Evolutionary conservation across 1,140 invertebrate genomes (phyloP).

Genomic region (Drosophila lacteicornis): DNA sequence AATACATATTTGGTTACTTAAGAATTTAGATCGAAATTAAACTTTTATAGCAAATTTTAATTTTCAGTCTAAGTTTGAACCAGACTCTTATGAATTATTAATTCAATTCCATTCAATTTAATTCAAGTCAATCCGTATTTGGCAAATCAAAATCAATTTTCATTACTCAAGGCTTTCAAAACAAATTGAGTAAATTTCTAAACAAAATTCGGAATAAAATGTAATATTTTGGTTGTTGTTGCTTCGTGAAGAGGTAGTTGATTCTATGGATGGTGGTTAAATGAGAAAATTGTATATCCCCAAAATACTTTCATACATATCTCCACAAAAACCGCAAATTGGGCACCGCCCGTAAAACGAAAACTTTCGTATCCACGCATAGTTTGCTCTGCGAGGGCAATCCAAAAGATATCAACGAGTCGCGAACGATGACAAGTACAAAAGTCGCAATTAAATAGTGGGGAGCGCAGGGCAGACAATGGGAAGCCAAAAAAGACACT

Average conservation of each 20-base stretch:
- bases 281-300: background rate
- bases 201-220: background rate
- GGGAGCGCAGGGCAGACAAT: slow-evolving; percentile 56
- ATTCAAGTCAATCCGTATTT: background rate
- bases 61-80: background rate
- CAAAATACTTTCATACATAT: background rate
- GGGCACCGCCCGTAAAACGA: background rate
- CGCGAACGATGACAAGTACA: slow-evolving; percentile 38
- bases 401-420: slow-evolving; percentile 36
- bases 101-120: background rate
- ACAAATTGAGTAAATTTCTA: background rate
- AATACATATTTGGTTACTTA: too few species aligned
- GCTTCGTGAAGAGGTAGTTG: too few species aligned
- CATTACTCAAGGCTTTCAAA: background rate
- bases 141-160: background rate
- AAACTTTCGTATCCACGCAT: slow-evolving; percentile 40
- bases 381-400: slow-evolving; percentile 5
- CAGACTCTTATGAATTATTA: background rate
- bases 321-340: slow-evolving; percentile 23
- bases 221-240: background rate
- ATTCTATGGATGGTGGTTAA: background rate
- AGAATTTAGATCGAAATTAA: too few species aligned
- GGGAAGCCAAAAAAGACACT: slow-evolving; percentile 39
- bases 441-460: slow-evolving; percentile 56
- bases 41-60: background rate